Evolutionary conservation across 1,140 invertebrate genomes (phyloP), one percentile per base, ranked within the genome.

Genomic region (Ruditapes philippinarum): DNA sequence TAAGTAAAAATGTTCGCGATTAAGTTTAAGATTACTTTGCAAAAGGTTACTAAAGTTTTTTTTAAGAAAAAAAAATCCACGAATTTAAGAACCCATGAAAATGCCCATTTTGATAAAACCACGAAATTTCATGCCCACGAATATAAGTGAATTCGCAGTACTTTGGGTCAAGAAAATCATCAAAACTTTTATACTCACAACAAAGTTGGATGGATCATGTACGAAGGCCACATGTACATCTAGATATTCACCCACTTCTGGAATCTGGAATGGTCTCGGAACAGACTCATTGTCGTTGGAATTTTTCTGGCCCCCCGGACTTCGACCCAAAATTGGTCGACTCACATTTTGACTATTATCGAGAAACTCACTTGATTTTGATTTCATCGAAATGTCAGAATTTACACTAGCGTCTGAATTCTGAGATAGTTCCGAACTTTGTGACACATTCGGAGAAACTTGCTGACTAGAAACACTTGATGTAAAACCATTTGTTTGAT

Each of bases 151-250:
- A n/a, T n/a, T n/a, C n/a, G n/a, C n/a, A n/a, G n/a, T n/a, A n/a
- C n/a, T n/a, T n/a, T n/a, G n/a, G n/a, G n/a, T n/a, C n/a, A n/a
- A n/a, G n/a, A n/a, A n/a, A n/a, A n/a, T n/a, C n/a, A n/a, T n/a
- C n/a, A n/a, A n/a, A n/a, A n/a, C n/a, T n/a, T n/a, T n/a, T n/a
- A n/a, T 54, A 91, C 91, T 89, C 54, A 92, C 91, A 51, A 89
- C 83, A 89, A 92, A 92, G 45, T 89, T 90, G 22, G 57, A 81
- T 22, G 91, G 91, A 42, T 91, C 88, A 38, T 54, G 33, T 2
- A 89, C 65, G 36, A 40, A 84, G 33, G 73, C 45, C 4, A 92
- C 74, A 81, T 89, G 88, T n/a, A 91, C 89, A 87, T 74, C 82
- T 40, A 91, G 36, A 54, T 91, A 89, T 28, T 78, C 51, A 25